Base-by-base conservation (phyloP, 2,888 invertebrate species). In the Baccha elongata region DNA sequence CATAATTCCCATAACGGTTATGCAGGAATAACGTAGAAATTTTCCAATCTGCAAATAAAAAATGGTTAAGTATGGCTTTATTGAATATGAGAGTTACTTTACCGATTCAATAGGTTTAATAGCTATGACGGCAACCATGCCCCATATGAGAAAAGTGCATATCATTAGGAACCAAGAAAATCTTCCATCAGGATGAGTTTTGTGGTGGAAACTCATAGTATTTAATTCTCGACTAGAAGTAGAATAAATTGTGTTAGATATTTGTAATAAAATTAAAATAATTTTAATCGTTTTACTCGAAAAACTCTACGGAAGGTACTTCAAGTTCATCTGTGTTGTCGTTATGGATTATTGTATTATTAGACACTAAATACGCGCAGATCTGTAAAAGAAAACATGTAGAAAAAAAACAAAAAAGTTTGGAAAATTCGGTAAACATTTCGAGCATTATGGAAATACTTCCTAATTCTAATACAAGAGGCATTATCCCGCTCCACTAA, bases 1-100 rank as follows among this genome's bases (percentile, higher is more conserved):
- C 55, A 90, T 53, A 11, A 67, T 40, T 17, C 21, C 19, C 15
- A 89, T 85, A 86, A 89, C 86, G 2, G 88, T 13, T 2, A 88
- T 68, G 13, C 86, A 88, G 3, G 85, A 80, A 52, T 88, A 89
- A 2, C 89, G 88, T 11, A 89, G 53, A 2, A 87, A 64, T 64
- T 87, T 88, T 7, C 89, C 90, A 67, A 89, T 88, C 89, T 89
- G 52, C 2, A 52, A 46, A 13, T 8, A 23, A 7, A 21, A 8
- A 35, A 11, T 26, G 1, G 8, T 40, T 37, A 15, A 29, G 10
- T 2, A 2, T 29, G 2, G 8, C 21, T 32, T 2, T 6, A 1
- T 2, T 13, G 2, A 13, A 11, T 26, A 23, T 23, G 1, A 23
- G 1, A 13, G 0, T 1, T 10, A 2, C 5, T 26, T 40, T 26